A percentile compares a stretch with the other conserved stretches of the same genome.
phyloP scores from a whole-genome alignment of 2,888 invertebrate species.

The Dryocosmus kuriphilus region DNA sequence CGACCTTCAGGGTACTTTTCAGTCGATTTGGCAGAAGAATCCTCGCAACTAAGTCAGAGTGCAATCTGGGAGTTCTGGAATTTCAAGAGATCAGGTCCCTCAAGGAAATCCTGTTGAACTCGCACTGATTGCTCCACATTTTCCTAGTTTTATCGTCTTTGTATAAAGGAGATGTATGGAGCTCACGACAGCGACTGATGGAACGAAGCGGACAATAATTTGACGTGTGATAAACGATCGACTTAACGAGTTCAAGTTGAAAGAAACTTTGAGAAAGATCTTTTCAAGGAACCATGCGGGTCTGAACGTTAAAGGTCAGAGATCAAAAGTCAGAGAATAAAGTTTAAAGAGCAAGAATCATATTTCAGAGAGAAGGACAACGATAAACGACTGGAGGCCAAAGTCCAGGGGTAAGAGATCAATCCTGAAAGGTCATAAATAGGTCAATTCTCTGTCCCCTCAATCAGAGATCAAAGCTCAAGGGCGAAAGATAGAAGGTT shows the following conservation, averaged over 20 bases:
- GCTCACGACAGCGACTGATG: not conserved
- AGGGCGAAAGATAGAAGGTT: too few species aligned
- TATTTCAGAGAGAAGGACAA: too few species aligned
- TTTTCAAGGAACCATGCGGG: not conserved
- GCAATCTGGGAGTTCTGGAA: not conserved
- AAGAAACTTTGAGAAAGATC: not conserved
- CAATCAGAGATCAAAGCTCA: too few species aligned
- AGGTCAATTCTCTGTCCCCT: too few species aligned
- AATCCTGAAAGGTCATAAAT: too few species aligned
- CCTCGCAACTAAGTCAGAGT: not conserved
- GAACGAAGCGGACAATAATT: not conserved
- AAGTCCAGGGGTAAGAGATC: too few species aligned
- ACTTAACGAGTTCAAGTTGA: not conserved
- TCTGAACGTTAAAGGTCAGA: too few species aligned
- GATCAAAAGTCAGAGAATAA: too few species aligned
- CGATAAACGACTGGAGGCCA: too few species aligned
- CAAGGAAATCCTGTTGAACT: slow-evolving; percentile 1
- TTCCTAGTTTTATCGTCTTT: slow-evolving; percentile 12
- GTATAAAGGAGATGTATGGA: not conserved
- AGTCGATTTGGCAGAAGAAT: not conserved
- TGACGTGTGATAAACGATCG: not conserved
- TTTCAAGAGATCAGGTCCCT: not conserved
- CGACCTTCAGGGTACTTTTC: not conserved
- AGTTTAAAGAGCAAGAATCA: too few species aligned
- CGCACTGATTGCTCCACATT: slow-evolving; percentile 11